Conservation (phyloP, 2,888 invertebrate genomes). For the Belgica antarctica region DNA sequence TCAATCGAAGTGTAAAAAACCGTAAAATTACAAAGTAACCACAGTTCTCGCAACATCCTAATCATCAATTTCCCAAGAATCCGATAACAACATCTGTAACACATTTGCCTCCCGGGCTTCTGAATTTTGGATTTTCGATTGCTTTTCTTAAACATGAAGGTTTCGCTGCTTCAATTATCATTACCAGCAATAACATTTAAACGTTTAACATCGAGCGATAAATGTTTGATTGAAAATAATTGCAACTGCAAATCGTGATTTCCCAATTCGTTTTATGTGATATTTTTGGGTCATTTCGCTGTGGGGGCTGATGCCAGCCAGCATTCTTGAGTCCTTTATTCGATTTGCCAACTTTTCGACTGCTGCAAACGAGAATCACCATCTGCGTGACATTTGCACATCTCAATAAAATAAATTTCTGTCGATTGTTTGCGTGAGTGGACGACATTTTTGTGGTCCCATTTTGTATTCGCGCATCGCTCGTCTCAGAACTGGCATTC, state of each 20-base stretch:
- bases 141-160: neutral
- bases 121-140: neutral
- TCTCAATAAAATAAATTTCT: constrained; percentile 38
- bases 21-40: too few relatives aligned
- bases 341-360: neutral
- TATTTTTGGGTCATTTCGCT: constrained; percentile 38
- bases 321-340: neutral
- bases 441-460: constrained; percentile 28
- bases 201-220: constrained; percentile 16
- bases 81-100: neutral
- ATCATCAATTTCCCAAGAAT: neutral
- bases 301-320: constrained; percentile 11
- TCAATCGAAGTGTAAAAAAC: too few relatives aligned
- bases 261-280: neutral
- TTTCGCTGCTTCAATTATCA: constrained; percentile 31
- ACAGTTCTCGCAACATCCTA: neutral
- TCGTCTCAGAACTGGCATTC: neutral
- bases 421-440: constrained; percentile 38
- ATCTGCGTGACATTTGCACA: constrained; percentile 43
- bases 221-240: constrained; percentile 27
- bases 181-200: constrained; percentile 40
- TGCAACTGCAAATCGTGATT: constrained; percentile 18
- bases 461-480: neutral
- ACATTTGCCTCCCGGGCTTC: neutral
- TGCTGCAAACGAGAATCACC: too few relatives aligned